These are phyloP conservation scores for Ovibos moschatus DNA, from an alignment of 2,113 vertebrate species.

Conservation along the genomic window DNA sequence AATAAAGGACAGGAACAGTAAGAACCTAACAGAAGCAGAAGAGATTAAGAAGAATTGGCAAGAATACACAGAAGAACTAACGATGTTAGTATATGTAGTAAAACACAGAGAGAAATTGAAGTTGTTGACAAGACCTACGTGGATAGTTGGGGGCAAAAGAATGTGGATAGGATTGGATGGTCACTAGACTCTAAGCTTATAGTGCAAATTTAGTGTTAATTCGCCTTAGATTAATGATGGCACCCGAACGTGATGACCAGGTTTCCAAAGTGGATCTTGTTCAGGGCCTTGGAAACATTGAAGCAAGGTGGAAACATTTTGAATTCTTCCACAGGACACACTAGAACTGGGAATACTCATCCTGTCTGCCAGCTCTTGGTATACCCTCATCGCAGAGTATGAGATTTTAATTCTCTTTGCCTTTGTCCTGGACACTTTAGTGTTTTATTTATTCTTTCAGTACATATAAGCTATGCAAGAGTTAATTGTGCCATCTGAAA, in stretches of 20 bases:
- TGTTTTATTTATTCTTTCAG: constrained; percentile 11
- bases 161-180: background rate
- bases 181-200: background rate
- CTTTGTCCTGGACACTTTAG: background rate
- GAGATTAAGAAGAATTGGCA: background rate
- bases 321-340: background rate
- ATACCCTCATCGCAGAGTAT: background rate
- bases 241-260: background rate
- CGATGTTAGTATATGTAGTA: background rate
- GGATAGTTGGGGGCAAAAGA: background rate
- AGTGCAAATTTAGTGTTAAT: background rate
- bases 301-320: background rate
- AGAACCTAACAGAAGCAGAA: background rate
- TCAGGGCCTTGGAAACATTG: background rate
- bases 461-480: background rate
- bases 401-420: background rate
- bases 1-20: background rate
- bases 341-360: background rate
- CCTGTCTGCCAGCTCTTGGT: background rate
- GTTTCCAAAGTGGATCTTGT: background rate
- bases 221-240: background rate
- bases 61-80: background rate
- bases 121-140: background rate
- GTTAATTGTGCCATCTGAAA: constrained; percentile 30
- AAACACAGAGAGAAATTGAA: background rate